Base-by-base conservation (phyloP, 2,888 invertebrate species). In the Tetragonula carbonaria region DNA sequence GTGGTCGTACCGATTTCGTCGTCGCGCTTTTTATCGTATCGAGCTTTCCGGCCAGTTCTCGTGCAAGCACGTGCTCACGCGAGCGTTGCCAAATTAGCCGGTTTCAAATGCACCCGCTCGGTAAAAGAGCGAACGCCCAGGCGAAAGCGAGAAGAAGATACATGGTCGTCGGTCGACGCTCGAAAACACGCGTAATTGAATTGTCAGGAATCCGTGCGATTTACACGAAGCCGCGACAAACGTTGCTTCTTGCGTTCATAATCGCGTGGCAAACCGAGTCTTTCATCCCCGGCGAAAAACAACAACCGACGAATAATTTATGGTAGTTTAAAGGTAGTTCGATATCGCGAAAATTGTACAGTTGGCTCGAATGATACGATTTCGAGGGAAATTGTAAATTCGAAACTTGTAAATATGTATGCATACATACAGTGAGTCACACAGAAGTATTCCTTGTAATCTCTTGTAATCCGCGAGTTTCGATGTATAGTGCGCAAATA, bases 191-290 rank as follows among this genome's bases (percentile, higher is more conserved):
- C 72, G 80, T 90, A 90, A 92, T 91, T 90, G 90, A 91, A 91
- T 92, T 87, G 88, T 91, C 87, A 86, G 88, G 86, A 90, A 91
- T 90, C 84, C 87, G 75, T 77, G 78, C 78, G 82, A 91, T 90
- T 90, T 90, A 88, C 90, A 88, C 88, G 82, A 86, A 81, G 77
- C 80, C 82, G 83, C 88, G 89, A 87, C 90, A 86, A 91, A 90
- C 87, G 86, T 85, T 78, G 89, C 28, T 87, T 89, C 3, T 89
- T 80, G 85, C 89, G 87, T 87, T 87, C 84, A 90, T 90, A 91
- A 92, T 91, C 91, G 73, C 73, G 72, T 65, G 74, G 62, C 65
- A 63, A 79, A 85, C 82, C 82, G 85, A 76, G 77, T 71, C 70
- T 80, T 85, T 79, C 74, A 80, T 45, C 73, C 73, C 66, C 5